A percentile compares a stretch with the other conserved stretches of the same genome.
Evolutionary conservation across 2,888 invertebrate genomes (phyloP).

Genomic region (Lutraria lutraria): DNA sequence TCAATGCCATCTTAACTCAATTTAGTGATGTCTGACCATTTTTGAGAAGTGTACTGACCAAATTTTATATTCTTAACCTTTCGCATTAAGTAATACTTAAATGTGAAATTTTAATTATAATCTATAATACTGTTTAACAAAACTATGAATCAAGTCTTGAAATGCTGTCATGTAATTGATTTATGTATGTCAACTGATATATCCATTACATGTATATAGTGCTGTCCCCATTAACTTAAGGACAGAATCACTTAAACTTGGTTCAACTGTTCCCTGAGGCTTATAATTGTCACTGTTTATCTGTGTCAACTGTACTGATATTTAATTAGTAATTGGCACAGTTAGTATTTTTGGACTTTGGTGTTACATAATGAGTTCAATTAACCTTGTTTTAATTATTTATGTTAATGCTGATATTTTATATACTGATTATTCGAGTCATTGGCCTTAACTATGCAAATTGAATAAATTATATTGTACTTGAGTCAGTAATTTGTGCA

Average conservation of each 20-base stretch:
- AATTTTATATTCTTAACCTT: neutral
- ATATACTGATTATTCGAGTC: too few species aligned
- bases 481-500: too few species aligned
- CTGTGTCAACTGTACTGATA: neutral
- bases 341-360: neutral
- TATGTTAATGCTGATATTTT: neutral
- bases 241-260: too few species aligned
- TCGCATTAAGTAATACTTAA: neutral
- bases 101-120: too few species aligned
- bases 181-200: neutral
- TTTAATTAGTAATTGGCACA: neutral
- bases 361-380: neutral
- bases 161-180: neutral
- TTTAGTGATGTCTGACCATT: neutral
- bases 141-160: neutral
- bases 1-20: too few species aligned
- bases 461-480: too few species aligned
- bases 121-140: neutral
- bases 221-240: neutral
- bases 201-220: neutral
- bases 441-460: too few species aligned
- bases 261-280: neutral
- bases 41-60: too few species aligned
- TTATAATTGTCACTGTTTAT: neutral
- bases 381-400: neutral